Percentiles rank a stretch among this genome's conserved stretches.
These are phyloP conservation scores for Oreochromis tanganicae DNA, from an alignment of 2,113 vertebrate genomes.

Conservation along the genomic window DNA sequence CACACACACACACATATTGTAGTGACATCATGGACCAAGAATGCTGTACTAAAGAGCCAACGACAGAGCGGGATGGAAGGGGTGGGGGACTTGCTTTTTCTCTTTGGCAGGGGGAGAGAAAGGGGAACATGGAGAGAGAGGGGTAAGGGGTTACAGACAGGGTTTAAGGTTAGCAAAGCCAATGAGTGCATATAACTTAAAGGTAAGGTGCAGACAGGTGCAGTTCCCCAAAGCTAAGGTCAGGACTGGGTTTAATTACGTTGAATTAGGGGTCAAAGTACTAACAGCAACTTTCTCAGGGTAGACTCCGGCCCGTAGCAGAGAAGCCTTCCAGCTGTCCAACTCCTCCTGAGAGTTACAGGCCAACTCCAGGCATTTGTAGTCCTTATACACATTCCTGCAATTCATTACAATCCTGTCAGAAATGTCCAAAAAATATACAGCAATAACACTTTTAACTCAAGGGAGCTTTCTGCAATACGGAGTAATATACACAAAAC, in stretches of 20 bases:
- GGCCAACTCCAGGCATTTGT: constrained; percentile 87
- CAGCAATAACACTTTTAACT: neutral
- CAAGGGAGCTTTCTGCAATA: neutral
- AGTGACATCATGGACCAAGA: constrained; percentile 75
- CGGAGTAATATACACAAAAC: neutral
- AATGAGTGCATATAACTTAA: neutral
- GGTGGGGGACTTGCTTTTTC: constrained; percentile 53
- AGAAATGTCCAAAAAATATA: neutral
- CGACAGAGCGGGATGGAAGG: constrained; percentile 61
- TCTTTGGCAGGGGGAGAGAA: constrained; percentile 25
- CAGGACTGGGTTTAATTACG: constrained; percentile 17
- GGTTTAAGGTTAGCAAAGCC: constrained; percentile 28
- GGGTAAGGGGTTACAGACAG: constrained; percentile 2
- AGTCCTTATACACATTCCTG: constrained; percentile 97
- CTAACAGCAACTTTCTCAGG: constrained; percentile 86
- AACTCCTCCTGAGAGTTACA: constrained; percentile 88
- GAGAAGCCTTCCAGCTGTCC: constrained; percentile 95
- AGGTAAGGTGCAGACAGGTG: constrained; percentile 37
- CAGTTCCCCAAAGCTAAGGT: constrained; percentile 7
- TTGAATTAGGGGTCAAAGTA: constrained; percentile 36
- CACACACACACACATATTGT: constrained; percentile 41
- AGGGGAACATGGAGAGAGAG: constrained; percentile 27
- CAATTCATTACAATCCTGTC: constrained; percentile 12
- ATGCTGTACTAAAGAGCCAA: constrained; percentile 68
- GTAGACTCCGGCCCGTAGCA: constrained; percentile 87